Evolutionary conservation across 2,888 invertebrate genomes (phyloP).

Genomic region (Drosophila kanekoi): DNA sequence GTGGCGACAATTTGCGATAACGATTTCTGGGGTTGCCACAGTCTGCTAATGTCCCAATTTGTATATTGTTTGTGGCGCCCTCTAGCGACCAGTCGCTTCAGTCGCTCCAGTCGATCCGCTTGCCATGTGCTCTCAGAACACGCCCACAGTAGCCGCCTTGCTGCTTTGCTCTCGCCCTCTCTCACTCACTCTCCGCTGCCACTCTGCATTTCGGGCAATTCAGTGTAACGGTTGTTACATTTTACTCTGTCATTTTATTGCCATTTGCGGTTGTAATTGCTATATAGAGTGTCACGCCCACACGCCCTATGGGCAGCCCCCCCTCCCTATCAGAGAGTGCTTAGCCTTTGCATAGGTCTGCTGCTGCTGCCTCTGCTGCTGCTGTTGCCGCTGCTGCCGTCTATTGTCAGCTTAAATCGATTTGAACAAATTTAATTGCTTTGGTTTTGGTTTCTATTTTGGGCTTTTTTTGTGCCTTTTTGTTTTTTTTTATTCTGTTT

Average conservation of each 20-base stretch:
- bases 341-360: background rate
- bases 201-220: conserved; percentile 19
- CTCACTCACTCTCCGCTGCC: background rate
- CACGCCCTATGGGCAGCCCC: conserved; percentile 4
- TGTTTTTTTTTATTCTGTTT: conserved; percentile 8
- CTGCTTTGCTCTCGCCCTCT: background rate
- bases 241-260: conserved; percentile 75
- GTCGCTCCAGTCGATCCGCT: conserved; percentile 1
- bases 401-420: conserved; percentile 78
- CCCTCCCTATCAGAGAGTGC: background rate
- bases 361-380: background rate
- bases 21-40: conserved; percentile 48
- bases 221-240: conserved; percentile 57
- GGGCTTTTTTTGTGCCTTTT: conserved; percentile 28
- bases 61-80: conserved; percentile 65
- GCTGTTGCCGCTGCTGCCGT: conserved; percentile 30
- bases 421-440: conserved; percentile 79
- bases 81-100: conserved; percentile 38
- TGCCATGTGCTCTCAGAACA: conserved; percentile 22
- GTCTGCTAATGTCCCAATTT: conserved; percentile 60
- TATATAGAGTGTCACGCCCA: conserved; percentile 60
- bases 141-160: background rate
- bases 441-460: conserved; percentile 61
- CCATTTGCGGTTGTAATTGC: conserved; percentile 80
- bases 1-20: conserved; percentile 65